Base-by-base conservation (phyloP, 1,140 invertebrate species). In the Ips nitidus region DNA sequence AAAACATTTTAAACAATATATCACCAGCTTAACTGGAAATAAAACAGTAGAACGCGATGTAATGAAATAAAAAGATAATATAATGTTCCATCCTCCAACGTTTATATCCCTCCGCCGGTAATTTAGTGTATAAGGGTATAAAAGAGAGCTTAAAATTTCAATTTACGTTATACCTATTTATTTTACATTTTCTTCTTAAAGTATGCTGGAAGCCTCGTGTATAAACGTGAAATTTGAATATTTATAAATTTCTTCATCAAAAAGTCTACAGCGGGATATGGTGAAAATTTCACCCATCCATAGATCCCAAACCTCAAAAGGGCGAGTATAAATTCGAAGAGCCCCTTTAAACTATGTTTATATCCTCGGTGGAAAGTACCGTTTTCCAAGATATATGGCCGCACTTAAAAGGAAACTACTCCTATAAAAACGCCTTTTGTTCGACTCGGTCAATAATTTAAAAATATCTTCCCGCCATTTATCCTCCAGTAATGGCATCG, bases 371-470 rank as follows among this genome's bases (percentile, higher is more conserved):
- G 7, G 45, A 59, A 40, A 40, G 37, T 39, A 39, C 8, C 57
- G 57, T 40, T 59, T 59, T 59, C 41, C 37, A 40, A 59, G 57
- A 59, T 59, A 59, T 59, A 59, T 59, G 4, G 37, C 57, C 8
- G 57, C 57, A 59, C 57, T 59, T 59, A 59, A 59, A 41, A 39
- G 57, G 37, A 59, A 59, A 59, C 8, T 42, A 40, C 6, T 22
- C 57, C 57, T 41, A 59, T 59, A 41, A 59, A 59, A 42, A 36
- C 39, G 8, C 38, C 57, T 59, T 59, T 59, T 59, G 57, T 59
- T 59, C 57, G 57, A 59, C 41, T 39, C 40, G 57, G 8, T 42
- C 57, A 42, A 41, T 59, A 41, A 40, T 59, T 59, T 59, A 55
- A 55, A 55, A 55, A 55, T 55, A 55, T 55, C 37, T 55, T 38